A percentile compares a stretch with the other conserved stretches of the same genome.
Evolutionary conservation across 2,888 invertebrate species (phyloP).

Genomic region (Andrena hattorfiana): DNA sequence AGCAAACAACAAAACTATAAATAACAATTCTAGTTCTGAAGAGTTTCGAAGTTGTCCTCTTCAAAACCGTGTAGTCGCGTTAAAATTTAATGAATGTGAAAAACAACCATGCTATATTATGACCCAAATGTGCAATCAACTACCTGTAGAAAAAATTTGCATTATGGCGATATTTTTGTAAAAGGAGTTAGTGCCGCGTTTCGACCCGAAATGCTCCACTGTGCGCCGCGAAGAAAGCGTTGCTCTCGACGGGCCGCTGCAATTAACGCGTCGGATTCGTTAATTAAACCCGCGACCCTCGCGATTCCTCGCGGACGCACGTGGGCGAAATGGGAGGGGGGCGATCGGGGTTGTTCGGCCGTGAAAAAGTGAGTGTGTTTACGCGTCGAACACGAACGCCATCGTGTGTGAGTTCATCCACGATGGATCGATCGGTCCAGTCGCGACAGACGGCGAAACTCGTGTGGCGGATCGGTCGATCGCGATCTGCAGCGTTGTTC

Average conservation of each 20-base stretch:
- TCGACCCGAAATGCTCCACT: no score
- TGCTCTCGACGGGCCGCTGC: slow-evolving; percentile 4
- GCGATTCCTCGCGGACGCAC: background rate
- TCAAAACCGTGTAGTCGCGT: no score
- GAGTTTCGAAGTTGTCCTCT: no score
- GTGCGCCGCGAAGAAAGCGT: background rate
- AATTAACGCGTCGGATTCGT: slow-evolving; percentile 23
- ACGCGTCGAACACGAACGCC: background rate
- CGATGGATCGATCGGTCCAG: background rate
- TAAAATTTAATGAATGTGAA: no score
- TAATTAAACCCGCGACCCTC: slow-evolving; percentile 11
- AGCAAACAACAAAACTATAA: no score
- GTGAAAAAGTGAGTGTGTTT: slow-evolving; percentile 12
- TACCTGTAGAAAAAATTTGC: no score
- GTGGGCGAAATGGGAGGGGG: background rate
- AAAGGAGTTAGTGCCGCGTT: no score
- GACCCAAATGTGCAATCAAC: no score
- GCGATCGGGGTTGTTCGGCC: background rate
- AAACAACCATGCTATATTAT: no score
- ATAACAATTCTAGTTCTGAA: no score
- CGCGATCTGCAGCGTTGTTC: background rate
- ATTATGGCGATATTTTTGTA: no score
- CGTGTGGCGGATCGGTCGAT: background rate
- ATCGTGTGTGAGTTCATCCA: no score
- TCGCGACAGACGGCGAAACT: slow-evolving; percentile 2